Percentiles rank a stretch among this genome's conserved stretches.
Conservation (phyloP, 2,888 invertebrate genomes). For the Catotricha subobsoleta region DNA sequence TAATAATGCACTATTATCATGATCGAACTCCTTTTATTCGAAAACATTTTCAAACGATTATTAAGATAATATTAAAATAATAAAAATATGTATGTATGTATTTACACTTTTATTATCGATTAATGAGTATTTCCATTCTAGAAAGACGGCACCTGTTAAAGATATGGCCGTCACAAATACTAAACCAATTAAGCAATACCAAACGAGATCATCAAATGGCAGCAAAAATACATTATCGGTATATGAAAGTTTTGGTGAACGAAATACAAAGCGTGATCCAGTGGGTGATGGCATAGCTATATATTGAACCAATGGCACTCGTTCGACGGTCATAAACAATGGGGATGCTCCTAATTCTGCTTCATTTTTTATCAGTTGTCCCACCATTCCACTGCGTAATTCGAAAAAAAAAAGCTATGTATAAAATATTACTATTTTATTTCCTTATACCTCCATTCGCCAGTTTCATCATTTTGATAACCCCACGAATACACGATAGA, state of each 20-base stretch:
- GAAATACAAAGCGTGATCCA: conserved; percentile 49
- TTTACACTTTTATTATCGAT: conserved; percentile 16
- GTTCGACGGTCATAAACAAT: conserved; percentile 41
- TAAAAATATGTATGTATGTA: too few relatives aligned
- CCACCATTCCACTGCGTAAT: conserved; percentile 39
- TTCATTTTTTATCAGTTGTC: conserved; percentile 36
- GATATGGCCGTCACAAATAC: conserved; percentile 16
- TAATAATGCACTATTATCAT: conserved; percentile 23
- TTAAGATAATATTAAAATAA: too few relatives aligned
- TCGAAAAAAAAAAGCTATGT: not conserved
- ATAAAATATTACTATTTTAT: not conserved
- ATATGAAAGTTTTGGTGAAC: conserved; percentile 51
- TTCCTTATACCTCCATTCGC: conserved; percentile 27
- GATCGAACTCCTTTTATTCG: not conserved
- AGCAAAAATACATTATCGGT: conserved; percentile 51
- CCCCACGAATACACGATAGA: conserved; percentile 42
- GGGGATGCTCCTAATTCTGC: conserved; percentile 48
- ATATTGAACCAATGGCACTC: conserved; percentile 43
- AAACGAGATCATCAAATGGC: conserved; percentile 47
- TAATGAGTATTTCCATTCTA: conserved; percentile 29
- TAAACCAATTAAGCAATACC: conserved; percentile 30
- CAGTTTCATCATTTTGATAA: conserved; percentile 33
- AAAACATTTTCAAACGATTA: too few relatives aligned
- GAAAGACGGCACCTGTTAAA: conserved; percentile 25
- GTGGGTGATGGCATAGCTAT: conserved; percentile 49